Evolutionary conservation across 2,113 vertebrate species (phyloP).

Genomic region (Xyliphius kryptos): DNA sequence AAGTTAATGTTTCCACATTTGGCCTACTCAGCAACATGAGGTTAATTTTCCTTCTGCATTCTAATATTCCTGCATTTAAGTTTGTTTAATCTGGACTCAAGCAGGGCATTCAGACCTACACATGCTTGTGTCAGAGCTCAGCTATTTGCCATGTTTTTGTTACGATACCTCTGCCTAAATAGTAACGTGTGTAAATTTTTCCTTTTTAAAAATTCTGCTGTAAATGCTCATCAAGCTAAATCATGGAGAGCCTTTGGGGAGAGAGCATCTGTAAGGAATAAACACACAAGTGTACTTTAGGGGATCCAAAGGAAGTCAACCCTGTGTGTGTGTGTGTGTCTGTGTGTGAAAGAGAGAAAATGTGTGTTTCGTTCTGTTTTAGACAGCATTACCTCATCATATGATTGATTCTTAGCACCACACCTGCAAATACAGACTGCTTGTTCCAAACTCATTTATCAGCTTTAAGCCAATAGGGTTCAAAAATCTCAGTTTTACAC

Average conservation of each 20-base stretch:
- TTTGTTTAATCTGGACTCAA: neutral
- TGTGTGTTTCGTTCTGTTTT: conserved; percentile 7
- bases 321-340: conserved; percentile 31
- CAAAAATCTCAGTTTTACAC: neutral
- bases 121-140: neutral
- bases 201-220: neutral
- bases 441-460: conserved; percentile 6
- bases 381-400: conserved; percentile 17
- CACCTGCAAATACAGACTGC: conserved; percentile 21
- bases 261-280: conserved; percentile 35
- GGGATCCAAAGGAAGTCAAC: conserved; percentile 60
- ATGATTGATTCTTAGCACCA: conserved; percentile 15
- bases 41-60: neutral
- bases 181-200: conserved; percentile 6
- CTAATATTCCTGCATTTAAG: neutral
- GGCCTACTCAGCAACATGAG: neutral
- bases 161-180: conserved; percentile 4
- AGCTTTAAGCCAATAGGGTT: neutral
- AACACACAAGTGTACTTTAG: conserved; percentile 53
- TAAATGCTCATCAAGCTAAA: conserved; percentile 9
- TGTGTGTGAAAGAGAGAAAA: no score
- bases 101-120: conserved; percentile 4
- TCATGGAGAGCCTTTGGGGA: conserved; percentile 20
- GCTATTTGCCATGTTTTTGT: conserved; percentile 14
- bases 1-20: neutral